Base-by-base conservation (phyloP, 1,140 invertebrate species). In the Belonocnema kinseyi region DNA sequence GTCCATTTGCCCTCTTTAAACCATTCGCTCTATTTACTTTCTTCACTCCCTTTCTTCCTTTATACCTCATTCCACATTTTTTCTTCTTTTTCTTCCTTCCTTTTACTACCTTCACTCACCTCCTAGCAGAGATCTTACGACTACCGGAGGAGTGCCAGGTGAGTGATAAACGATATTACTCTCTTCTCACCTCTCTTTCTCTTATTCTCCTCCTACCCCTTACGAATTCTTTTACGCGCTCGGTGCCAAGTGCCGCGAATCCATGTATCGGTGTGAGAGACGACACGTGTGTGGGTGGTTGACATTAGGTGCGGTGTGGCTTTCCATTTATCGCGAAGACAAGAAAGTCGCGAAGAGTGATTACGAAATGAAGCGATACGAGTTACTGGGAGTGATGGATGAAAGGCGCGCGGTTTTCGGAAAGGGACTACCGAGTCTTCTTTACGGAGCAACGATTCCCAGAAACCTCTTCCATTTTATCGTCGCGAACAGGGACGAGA, bases 141-240 rank as follows among this genome's bases (percentile, higher is more conserved):
- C 79, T 77, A 74, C 78, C 79, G 79, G 81, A 83, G 82, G 84
- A 88, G 77, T 84, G 81, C 82, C 88, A 89, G 87, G 88, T 89
- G 87, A 88, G 88, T 89, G 88, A 89, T 87, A 85, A 88, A 88
- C 86, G 85, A 88, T 86, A 85, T 82, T 85, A 86, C 83, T 84
- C 81, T 87, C 82, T 87, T 82, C 82, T 84, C 75, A 79, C 79
- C 74, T 17, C 66, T 53, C 21, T 74, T 66, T 58, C 75, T 76
- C 75, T 73, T 75, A 76, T 71, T 61, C 46, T 50, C 52, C 50
- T 50, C 33, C 51, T 61, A 50, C 56, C 72, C 72, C 75, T 73
- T 78, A 71, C 17, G 17, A 17, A 50, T 66, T 76, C 50, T 77
- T 72, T 50, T 72, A 73, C 52, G 56, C 54, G 50, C 58, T 53